These are phyloP conservation scores for Perdita meconis DNA, from an alignment of 2,888 invertebrate species.

Conservation along the genomic window DNA sequence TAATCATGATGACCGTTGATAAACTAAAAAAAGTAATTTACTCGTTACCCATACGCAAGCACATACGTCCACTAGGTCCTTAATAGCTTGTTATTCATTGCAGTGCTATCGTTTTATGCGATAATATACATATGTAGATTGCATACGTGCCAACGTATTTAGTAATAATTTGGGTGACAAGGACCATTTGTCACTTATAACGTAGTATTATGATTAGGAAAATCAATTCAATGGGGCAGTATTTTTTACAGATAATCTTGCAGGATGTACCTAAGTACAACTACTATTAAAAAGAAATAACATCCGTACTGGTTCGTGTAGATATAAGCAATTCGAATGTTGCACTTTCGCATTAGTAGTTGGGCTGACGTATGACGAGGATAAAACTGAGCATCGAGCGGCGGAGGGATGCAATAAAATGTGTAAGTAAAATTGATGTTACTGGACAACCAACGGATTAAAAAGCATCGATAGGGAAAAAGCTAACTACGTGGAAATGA, in stretches of 20 bases:
- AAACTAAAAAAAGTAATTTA: too few relatives aligned
- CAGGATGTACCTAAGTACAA: slow-evolving; percentile 12
- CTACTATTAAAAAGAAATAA: slow-evolving; percentile 29
- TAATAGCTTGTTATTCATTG: too few relatives aligned
- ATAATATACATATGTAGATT: too few relatives aligned
- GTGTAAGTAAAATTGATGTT: background rate
- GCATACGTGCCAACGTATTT: too few relatives aligned
- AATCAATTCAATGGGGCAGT: too few relatives aligned
- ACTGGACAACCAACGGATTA: background rate
- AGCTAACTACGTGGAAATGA: background rate
- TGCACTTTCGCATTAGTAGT: slow-evolving; percentile 8
- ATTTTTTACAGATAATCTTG: slow-evolving; percentile 44
- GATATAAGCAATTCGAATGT: slow-evolving; percentile 37
- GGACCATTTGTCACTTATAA: background rate
- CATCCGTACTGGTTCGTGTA: background rate
- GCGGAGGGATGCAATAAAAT: slow-evolving; percentile 17
- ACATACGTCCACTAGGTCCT: too few relatives aligned
- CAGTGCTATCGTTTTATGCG: too few relatives aligned
- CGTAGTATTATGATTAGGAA: too few relatives aligned
- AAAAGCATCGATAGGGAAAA: background rate
- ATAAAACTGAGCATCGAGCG: slow-evolving; percentile 30
- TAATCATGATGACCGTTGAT: too few relatives aligned
- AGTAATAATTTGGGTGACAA: too few relatives aligned
- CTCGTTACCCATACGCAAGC: too few relatives aligned
- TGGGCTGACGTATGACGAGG: slow-evolving; percentile 15